Base-by-base conservation (phyloP, 1,140 invertebrate species). In the Procambarus virginalis region DNA sequence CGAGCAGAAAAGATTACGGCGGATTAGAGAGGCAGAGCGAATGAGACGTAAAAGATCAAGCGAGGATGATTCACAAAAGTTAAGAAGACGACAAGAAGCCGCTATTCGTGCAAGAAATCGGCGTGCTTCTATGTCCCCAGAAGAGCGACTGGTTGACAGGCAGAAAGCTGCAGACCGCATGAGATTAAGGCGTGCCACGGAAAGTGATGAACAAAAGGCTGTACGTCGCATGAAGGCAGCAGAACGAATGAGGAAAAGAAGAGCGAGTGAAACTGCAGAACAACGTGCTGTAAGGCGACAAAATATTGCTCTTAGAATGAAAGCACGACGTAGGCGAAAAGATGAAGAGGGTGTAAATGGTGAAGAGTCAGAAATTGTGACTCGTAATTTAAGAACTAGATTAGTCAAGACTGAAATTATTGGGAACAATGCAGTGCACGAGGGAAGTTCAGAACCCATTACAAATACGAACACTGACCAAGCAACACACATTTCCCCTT, bases 241-340 rank as follows among this genome's bases (percentile, higher is more conserved):
- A 51, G 88, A 89, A 46, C 70, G 88, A 78, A 89, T 89, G 88
- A 58, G 88, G 76, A 89, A 89, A 84, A 83, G 88, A 68, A 84
- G 88, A 78, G 88, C 88, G 9, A 84, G 22, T 48, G 88, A 89
- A 76, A 89, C 88, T 79, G 81, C 88, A 46, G 88, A 89, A 45
- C 88, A 89, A 58, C 88, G 88, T 75, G 20, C 55, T 46, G 20
- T 76, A 12, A 70, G 88, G 8, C 88, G 88, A 58, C 88, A 89
- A 77, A 84, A 78, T 55, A 89, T 89, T 84, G 88, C 88, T 60
- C 14, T 68, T 22, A 82, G 81, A 75, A 89, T 84, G 76, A 89
- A 89, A 89, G 73, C 75, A 9, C 70, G 88, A 55, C 80, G 88
- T 64, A 89, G 82, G 60, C 45, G 82, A 9, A 89, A 89, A 84